Base-by-base conservation (phyloP, 2,113 vertebrate species). In the Heterocephalus glaber region DNA sequence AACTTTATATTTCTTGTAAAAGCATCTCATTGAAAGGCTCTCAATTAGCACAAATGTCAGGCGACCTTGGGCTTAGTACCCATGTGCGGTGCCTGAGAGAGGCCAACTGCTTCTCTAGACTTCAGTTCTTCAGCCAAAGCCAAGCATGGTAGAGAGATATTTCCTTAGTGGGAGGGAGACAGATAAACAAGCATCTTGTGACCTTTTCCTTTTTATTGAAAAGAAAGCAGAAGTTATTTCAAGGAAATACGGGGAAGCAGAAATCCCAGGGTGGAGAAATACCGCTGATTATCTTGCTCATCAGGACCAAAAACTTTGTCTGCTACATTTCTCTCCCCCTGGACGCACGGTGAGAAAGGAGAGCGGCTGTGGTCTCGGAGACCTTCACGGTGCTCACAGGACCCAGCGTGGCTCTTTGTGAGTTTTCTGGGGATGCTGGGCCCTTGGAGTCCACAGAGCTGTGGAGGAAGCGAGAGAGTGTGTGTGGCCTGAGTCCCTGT, bases 91-190 rank as follows among this genome's bases (percentile, higher is more conserved):
- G 38, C 49, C 28, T n/a, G 41, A 52, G 28, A 72, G 41, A 80
- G 54, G 13, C 4, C 30, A 35, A 20, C n/a, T 52, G 72, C 70
- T 14, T 17, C 65, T 82, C 90, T 66, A 49, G 83, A 76, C 65
- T 90, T 92, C 66, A 81, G 74, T 41, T 86, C 58, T 89, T 82
- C 49, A 54, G 30, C 54, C 82, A 89, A 74, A 33, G 76, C 83
- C 70, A 92, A 66, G 49, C 35, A 26, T 44, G n/a, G 85, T 41
- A 91, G 44, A 10, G 6, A 68, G 81, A 38, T 20, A 87, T 22
- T 61, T 88, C 30, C 61, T 86, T 28, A 47, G 83, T 11, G 41
- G 61, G 80, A 88, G 35, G 19, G 80, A 28, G 35, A 58, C 12
- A 60, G 66, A 30, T 14, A 86, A 81, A 52, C 63, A 38, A 92